Base-by-base conservation (phyloP, 2,797 vertebrate species). In the Thamnophis elegans region DNA sequence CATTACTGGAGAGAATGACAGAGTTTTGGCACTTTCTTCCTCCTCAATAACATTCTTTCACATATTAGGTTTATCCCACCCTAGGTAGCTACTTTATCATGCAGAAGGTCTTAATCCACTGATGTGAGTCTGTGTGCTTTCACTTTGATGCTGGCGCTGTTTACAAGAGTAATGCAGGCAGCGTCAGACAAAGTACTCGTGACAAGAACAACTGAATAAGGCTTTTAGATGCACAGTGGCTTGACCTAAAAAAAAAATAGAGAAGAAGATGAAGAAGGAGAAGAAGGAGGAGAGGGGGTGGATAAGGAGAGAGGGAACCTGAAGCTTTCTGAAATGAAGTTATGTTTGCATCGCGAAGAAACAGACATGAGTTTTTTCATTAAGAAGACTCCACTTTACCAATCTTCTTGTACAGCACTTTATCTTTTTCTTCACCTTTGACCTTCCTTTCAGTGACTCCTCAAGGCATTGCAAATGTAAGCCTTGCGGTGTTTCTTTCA, bases 31-130 rank as follows among this genome's bases (percentile, higher is more conserved):
- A 99, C 98, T 99, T 99, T 99, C 99, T 99, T 99, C 98, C 98
- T 98, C 98, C 99, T 99, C 98, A 99, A 99, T 99, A 99, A 99
- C 99, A 99, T 99, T 99, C 99, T 99, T 99, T 99, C 98, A 99
- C 99, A 99, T 99, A 99, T 99, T 99, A 99, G 98, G 98, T 99
- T 99, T 99, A 99, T 99, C 98, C 99, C 98, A 98, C 98, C 98
- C 99, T 99, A 99, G 99, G 99, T 99, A 99, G 99, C 98, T 98
- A 99, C 99, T 99, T 99, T 99, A 99, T 99, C 99, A 99, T 99
- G 99, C 99, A 99, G 99, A 99, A 99, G 98, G 98, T 98, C 98
- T 98, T 99, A 99, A 99, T 99, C 99, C 99, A 99, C 98, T 99
- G 99, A 98, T 98, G 98, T 98, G 98, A 98, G 98, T 99, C 98